Evolutionary conservation across 2,113 vertebrate species (phyloP).

Genomic region (Dolichotis patagonum): DNA sequence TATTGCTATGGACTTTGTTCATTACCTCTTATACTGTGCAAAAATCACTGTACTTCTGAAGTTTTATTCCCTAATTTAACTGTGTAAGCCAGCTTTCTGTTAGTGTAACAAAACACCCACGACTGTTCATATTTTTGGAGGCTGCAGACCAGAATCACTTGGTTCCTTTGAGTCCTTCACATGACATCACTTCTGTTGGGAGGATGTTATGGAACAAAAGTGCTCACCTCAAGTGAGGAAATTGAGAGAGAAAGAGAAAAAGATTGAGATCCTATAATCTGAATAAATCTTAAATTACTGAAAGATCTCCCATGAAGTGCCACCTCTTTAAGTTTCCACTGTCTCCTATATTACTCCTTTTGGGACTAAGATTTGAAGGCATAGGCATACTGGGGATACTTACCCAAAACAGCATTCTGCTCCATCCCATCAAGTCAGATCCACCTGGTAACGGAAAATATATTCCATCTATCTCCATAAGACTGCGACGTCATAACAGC

Average conservation of each 20-base stretch:
- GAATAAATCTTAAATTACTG: too few species aligned
- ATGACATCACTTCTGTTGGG: too few species aligned
- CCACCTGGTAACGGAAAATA: neutral
- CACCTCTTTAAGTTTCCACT: neutral
- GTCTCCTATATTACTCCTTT: neutral
- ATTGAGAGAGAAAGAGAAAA: neutral
- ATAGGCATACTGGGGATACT: neutral
- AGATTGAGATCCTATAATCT: neutral
- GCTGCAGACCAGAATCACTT: neutral
- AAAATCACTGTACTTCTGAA: neutral
- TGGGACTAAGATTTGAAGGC: neutral
- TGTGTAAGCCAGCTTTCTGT: neutral
- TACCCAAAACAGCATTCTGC: neutral
- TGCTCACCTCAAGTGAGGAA: neutral
- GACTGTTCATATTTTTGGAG: too few species aligned
- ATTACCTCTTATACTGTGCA: neutral
- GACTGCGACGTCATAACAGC: neutral
- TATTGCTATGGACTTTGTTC: neutral
- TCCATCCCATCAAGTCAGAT: too few species aligned
- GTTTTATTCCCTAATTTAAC: too few species aligned
- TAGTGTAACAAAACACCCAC: neutral
- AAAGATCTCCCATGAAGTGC: too few species aligned
- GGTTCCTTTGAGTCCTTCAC: neutral
- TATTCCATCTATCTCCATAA: neutral
- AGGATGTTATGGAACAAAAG: neutral